Conservation (phyloP, 1,140 invertebrate species). For the Habropoda laboriosa region DNA sequence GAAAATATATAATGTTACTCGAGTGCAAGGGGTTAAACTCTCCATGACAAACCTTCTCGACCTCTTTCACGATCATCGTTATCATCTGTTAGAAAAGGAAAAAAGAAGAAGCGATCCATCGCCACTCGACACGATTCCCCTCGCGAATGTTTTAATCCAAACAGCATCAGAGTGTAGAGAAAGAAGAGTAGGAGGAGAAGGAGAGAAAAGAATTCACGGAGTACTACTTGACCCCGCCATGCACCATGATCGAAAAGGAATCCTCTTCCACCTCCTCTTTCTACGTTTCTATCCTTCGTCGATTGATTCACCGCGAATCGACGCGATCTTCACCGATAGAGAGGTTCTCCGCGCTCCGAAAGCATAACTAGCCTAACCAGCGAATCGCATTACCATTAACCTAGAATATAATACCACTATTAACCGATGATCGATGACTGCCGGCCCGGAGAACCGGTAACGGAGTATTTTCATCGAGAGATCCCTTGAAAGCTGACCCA, state of each 20-base stretch:
- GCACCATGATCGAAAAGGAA: constrained; percentile 4
- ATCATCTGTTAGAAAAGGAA: background rate
- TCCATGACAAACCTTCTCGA: too few relatives aligned
- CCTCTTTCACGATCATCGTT: too few relatives aligned
- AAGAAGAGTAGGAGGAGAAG: too few relatives aligned
- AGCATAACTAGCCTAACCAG: constrained; percentile 29
- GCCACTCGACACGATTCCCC: constrained; percentile 39
- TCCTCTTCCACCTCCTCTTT: too few relatives aligned
- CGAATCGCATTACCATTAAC: constrained; percentile 42
- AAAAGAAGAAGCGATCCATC: background rate
- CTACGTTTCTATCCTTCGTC: too few relatives aligned
- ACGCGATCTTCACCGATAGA: constrained; percentile 12
- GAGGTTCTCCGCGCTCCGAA: constrained; percentile 32
- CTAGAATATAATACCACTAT: constrained; percentile 45
- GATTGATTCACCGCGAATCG: background rate
- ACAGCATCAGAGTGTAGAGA: background rate
- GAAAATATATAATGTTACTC: too few relatives aligned
- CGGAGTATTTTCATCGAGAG: constrained; percentile 35
- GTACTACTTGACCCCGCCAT: constrained; percentile 23
- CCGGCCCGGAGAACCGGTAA: background rate
- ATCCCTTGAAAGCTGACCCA: constrained; percentile 44
- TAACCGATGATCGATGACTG: constrained; percentile 43
- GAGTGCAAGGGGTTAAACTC: too few relatives aligned
- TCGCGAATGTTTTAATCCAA: constrained; percentile 10
- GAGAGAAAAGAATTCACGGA: constrained; percentile 1